Evolutionary conservation across 2,113 vertebrate genomes (phyloP), one percentile per base, ranked within the genome.

Genomic region (Rhineura floridana): DNA sequence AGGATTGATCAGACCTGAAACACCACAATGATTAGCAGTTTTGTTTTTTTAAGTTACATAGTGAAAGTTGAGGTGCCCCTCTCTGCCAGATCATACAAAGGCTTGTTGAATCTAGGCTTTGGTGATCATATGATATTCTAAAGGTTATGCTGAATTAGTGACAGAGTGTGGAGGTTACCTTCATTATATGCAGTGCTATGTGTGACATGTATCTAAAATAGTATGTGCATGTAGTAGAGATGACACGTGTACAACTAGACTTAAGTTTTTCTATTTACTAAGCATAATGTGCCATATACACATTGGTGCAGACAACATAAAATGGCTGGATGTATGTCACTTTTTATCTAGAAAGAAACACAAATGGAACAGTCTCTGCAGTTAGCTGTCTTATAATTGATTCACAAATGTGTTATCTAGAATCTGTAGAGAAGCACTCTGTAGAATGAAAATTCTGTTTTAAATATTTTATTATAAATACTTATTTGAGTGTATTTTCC

Each of bases 21-120:
- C 91, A 92, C 94, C 91, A 86, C 88, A 95, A 91, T 93, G 94
- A 94, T 94, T 93, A 95, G 79, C 88, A 86, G n/a, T n/a, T n/a
- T n/a, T n/a, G n/a, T n/a, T 2, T 0, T 89, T 94, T 85, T 85
- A 93, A 91, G 73, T 84, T 21, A 89, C 50, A 87, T 91, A 85
- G 79, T 93, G 90, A 89, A 91, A 50, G 65, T 83, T 52, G 91
- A 93, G 88, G 73, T 7, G 1, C 90, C 59, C 78, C 87, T n/a
- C 88, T 84, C 83, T 92, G 65, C 88, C 81, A 90, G 73, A 67
- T 91, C 36, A 81, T 75, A 76, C 69, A 89, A 42, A 87, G 81
- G 69, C 90, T 78, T 30, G 0, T 59, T 93, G 89, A 92, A 90
- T 72, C 59, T 9, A 0, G 87, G 75, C 85, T 62, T 87, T 87